Evolutionary conservation across 2,797 vertebrate species (phyloP), one percentile per base, ranked within the genome.

Genomic region (Sebastes paucispinis): DNA sequence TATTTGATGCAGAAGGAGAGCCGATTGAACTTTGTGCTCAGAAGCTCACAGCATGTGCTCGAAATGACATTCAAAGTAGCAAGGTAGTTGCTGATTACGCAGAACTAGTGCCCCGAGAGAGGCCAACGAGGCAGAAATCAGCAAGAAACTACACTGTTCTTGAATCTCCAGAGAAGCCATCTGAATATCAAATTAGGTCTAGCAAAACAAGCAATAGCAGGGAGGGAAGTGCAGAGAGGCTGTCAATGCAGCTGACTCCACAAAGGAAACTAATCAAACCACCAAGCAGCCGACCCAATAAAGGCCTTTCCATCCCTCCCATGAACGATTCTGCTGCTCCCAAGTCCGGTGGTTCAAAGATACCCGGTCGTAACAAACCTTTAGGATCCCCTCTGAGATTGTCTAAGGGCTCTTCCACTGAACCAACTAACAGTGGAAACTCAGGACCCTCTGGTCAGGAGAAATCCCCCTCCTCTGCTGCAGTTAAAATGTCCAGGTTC

Each of bases 1-100:
- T 97, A 91, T 97, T 96, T 67, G 96, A 97, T 82, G 96, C 96
- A 3, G 95, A 97, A 52, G 96, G 96, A 16, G 94, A 97, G 73
- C 96, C 96, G 6, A 95, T 97, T 85, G 95, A 97, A 89, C 94
- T 97, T 69, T 94, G 94, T 83, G 93, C 96, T 74, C 95, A 95
- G 84, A 96, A 95, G 83, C 92, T 93, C 25, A 86, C 92, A 68
- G 76, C 90, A 81, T 87, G 92, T 82, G 90, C 93, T 81, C 93
- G 43, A 90, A 93, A 94, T 82, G 94, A 95, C 72, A 80, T 93
- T 80, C 91, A 95, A 79, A 87, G 94, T 74, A 73, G 77, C 55
- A 92, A 86, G 24, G 80, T 78, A 67, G 89, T 75, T 81, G 62
- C 85, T 6, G 91, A 95, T 75, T 95, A 94, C 83, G 76, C 94